phyloP scores from a whole-genome alignment of 2,888 invertebrate genomes.

The Cetonia aurata region DNA sequence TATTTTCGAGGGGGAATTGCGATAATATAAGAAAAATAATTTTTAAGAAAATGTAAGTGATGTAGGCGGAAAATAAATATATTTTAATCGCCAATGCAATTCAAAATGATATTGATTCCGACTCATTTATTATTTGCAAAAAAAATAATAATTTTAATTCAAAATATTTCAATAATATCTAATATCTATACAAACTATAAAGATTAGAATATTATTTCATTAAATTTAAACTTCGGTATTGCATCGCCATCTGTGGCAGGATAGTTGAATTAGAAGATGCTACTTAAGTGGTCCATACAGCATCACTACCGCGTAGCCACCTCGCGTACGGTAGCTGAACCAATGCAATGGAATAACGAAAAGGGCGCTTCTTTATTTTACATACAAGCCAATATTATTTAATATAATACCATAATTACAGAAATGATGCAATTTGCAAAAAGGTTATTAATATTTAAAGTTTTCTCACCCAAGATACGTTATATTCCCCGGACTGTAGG shows the following conservation, averaged over 20 bases:
- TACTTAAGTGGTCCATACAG: constrained; percentile 46
- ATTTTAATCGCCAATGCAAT: no score
- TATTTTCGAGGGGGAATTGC: not conserved
- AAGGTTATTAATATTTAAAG: constrained; percentile 1
- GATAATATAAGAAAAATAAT: not conserved
- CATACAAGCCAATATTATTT: not conserved
- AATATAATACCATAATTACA: no score
- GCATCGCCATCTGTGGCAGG: constrained; percentile 44
- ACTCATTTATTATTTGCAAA: no score
- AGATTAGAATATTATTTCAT: not conserved
- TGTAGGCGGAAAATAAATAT: no score
- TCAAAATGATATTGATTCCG: no score
- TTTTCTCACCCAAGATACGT: constrained; percentile 53
- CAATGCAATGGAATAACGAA: not conserved
- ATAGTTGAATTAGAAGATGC: constrained; percentile 40
- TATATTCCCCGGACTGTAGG: constrained; percentile 52
- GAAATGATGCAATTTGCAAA: not conserved
- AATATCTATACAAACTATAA: not conserved
- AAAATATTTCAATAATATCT: no score
- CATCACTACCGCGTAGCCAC: constrained; percentile 37
- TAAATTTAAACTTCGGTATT: not conserved
- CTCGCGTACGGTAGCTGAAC: constrained; percentile 40
- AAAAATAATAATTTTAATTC: no score
- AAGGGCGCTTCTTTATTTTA: not conserved
- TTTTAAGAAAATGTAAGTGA: not conserved